Base-by-base conservation (phyloP, 2,113 vertebrate species). In the Scalopus aquaticus region DNA sequence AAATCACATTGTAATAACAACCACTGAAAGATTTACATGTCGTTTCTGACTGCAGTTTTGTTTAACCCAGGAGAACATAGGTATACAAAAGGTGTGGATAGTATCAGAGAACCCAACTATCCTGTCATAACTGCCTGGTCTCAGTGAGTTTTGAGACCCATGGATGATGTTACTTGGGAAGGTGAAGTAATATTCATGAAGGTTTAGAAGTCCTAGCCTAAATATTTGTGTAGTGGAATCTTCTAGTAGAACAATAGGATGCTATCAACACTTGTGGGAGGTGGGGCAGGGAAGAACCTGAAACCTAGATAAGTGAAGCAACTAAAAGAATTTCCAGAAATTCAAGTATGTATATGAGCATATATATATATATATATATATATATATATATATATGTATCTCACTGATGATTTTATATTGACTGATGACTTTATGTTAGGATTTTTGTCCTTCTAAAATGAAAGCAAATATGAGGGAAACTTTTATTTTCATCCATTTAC, bases 151-250 rank as follows among this genome's bases (percentile, higher is more conserved):
- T 69, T 92, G 11, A 46, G 3, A 24, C 12, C 39, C 85, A 65
- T 65, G 26, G 28, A 35, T 62, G 56, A 76, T 82, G 82, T 35
- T 79, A 24, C 37, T 39, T 90, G 88, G 83, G 11, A 90, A 42
- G 92, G 39, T n/a, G 76, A 89, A 51, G 60, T 94, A 93, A 35
- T 2, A 9, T 91, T 62, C 39, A 11, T 91, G 46, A 54, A 65
- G 91, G 82, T 95, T 96, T 56, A 1, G 78, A 73, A 39, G 67
- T 82, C 5, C 32, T 91, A 73, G 94, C 42, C 85, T 97, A 97
- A 96, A 95, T 96, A 91, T 92, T 96, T 96, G 89, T 56, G 70
- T 78, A 78, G 49, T 81, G 54, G 73, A 37, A 65, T 86, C 54
- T 95, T 95, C 82, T n/a, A 46, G 39, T 49, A 58, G 54, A 11